Conservation (phyloP, 2,888 invertebrate genomes). For the Diaphora mendica region DNA sequence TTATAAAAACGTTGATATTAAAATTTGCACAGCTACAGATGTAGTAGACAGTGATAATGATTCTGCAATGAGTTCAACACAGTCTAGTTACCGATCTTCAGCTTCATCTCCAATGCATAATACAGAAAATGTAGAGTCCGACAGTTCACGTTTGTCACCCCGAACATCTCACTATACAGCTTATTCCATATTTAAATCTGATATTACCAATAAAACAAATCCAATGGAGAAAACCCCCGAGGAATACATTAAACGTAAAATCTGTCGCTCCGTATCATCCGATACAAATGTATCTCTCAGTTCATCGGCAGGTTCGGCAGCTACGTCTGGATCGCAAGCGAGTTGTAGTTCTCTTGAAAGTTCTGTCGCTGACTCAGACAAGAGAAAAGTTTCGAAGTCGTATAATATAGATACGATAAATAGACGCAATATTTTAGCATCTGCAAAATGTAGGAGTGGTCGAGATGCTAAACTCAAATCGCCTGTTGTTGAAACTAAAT, state of each 20-base stretch:
- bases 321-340: constrained; percentile 91
- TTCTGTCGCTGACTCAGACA: constrained; percentile 88
- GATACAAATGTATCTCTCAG: constrained; percentile 91
- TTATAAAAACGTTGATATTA: constrained; percentile 79
- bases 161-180: constrained; percentile 74
- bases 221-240: constrained; percentile 71
- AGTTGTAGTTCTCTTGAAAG: constrained; percentile 89
- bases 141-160: constrained; percentile 83
- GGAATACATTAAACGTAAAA: constrained; percentile 84
- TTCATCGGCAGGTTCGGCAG: constrained; percentile 89
- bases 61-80: constrained; percentile 94
- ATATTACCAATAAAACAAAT: constrained; percentile 71
- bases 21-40: constrained; percentile 80
- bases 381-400: constrained; percentile 90
- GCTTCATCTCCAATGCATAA: constrained; percentile 91
- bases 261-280: constrained; percentile 90
- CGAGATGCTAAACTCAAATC: constrained; percentile 90
- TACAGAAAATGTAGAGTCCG: constrained; percentile 86
- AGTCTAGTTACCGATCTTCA: constrained; percentile 92
- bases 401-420: constrained; percentile 94
- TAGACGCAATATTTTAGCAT: constrained; percentile 94
- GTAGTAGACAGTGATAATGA: constrained; percentile 93
- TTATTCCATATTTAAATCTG: constrained; percentile 79
- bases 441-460: constrained; percentile 94
- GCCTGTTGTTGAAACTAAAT: constrained; percentile 90